phyloP scores from a whole-genome alignment of 2,113 vertebrate genomes.

The Caretta caretta region DNA sequence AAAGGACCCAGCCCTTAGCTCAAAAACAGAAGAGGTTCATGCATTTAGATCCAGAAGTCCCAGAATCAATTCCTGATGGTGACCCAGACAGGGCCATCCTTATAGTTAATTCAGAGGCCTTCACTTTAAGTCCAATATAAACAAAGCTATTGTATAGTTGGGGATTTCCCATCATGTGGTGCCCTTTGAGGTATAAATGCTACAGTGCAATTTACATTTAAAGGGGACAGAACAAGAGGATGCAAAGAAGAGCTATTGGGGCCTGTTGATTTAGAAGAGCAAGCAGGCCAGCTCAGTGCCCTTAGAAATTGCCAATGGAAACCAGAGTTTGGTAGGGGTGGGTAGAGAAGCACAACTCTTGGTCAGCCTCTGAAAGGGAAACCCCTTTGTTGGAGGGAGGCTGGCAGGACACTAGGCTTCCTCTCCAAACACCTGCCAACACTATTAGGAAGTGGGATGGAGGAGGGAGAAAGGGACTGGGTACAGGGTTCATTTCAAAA shows the following conservation, averaged over 20 bases:
- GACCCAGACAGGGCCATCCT: background rate
- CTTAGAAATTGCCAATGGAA: background rate
- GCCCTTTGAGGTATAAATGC: background rate
- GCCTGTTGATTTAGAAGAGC: background rate
- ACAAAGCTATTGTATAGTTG: background rate
- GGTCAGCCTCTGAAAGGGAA: background rate
- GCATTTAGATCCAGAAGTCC: background rate
- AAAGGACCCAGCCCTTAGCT: background rate
- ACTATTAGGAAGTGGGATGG: background rate
- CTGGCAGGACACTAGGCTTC: background rate
- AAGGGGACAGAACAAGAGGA: too few relatives aligned
- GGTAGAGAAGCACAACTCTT: background rate
- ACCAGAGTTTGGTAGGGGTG: background rate
- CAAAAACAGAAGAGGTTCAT: background rate
- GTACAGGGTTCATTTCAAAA: background rate
- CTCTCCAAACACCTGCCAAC: background rate
- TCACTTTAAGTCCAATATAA: background rate
- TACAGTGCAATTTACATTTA: background rate
- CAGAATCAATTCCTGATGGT: background rate
- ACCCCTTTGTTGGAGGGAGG: background rate
- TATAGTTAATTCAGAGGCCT: background rate
- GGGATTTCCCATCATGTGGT: background rate
- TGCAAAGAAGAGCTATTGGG: background rate
- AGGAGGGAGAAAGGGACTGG: background rate
- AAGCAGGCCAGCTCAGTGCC: background rate